Base-by-base conservation (phyloP, 2,888 invertebrate species). In the Dicyrtoma fusca region DNA sequence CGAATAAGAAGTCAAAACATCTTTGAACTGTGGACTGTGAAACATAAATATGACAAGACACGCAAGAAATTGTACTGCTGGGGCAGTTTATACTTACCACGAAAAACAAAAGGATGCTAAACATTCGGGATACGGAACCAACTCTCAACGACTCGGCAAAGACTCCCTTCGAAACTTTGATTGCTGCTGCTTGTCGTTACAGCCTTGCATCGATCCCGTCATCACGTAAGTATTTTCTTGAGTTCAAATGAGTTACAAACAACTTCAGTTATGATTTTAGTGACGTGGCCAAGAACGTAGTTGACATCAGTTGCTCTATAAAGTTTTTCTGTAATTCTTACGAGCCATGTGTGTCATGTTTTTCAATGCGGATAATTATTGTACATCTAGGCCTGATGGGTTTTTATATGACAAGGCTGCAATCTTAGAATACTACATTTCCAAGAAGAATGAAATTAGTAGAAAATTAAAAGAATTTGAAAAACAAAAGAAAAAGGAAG, bases 11-110 rank as follows among this genome's bases (percentile, higher is more conserved):
- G n/a, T n/a, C n/a, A n/a, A n/a, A n/a, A n/a, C n/a, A n/a, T n/a
- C n/a, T n/a, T n/a, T n/a, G n/a, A n/a, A n/a, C n/a, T n/a, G n/a
- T n/a, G n/a, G n/a, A n/a, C n/a, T n/a, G n/a, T n/a, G n/a, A n/a
- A n/a, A n/a, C n/a, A n/a, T n/a, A n/a, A 62, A 45, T 13, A 95
- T 95, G 95, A 95, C 95, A 0, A 88, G 99, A 69, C 99, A 99
- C 83, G 98, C 97, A 11, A 90, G 95, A 84, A 99, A 99, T 85
- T 95, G 95, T 82, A 99, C 99, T 1, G 98, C 99, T 0, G 95
- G 97, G 71, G 94, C 97, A 10, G 97, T 98, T 11, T 99, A 99
- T 83, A 96, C 98, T 0, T 98, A 99, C 82, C 94, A 97, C 81
- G 99, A 99, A 83, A 94, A 96, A 85, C 92, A 95, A 83, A 95